phyloP scores from a whole-genome alignment of 2,113 vertebrate genomes.

The Gasterosteus aculeatus region DNA sequence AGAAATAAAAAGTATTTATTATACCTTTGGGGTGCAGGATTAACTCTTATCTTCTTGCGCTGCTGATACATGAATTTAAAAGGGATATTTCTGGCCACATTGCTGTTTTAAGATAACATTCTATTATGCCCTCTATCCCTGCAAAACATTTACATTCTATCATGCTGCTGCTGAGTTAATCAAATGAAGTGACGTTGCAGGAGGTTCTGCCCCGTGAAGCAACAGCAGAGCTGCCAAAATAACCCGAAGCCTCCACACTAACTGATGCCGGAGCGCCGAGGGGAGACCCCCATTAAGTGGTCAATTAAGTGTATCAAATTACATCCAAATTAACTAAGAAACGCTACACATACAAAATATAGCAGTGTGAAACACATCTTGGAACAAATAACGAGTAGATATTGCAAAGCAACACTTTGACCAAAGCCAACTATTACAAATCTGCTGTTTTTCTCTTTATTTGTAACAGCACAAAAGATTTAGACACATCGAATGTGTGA shows the following conservation, averaged over 20 bases:
- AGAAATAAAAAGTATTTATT: neutral
- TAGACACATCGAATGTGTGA: conserved; percentile 52
- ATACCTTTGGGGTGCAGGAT: conserved; percentile 5
- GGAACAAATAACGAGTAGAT: conserved; percentile 20
- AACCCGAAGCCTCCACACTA: conserved; percentile 15
- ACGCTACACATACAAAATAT: neutral
- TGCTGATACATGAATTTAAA: conserved; percentile 17
- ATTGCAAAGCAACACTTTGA: conserved; percentile 26
- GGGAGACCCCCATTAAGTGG: neutral
- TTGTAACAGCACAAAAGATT: conserved; percentile 48
- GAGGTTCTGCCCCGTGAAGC: conserved; percentile 3
- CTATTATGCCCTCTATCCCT: conserved; percentile 6
- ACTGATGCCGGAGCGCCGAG: conserved; percentile 22
- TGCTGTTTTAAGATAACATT: neutral
- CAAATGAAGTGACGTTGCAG: conserved; percentile 8
- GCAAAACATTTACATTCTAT: conserved; percentile 3
- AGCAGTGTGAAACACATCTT: conserved; percentile 26
- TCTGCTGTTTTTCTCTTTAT: neutral
- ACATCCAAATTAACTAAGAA: conserved; percentile 29
- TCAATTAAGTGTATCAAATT: conserved; percentile 28
- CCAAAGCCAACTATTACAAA: conserved; percentile 11
- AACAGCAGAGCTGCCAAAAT: conserved; percentile 17
- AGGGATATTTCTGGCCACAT: conserved; percentile 5
- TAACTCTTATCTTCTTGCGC: conserved; percentile 17
- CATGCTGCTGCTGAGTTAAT: conserved; percentile 8